Percentiles rank a stretch among this genome's conserved stretches.
Conservation (phyloP, 2,888 invertebrate species). For the Polydrusus tereticollis region DNA sequence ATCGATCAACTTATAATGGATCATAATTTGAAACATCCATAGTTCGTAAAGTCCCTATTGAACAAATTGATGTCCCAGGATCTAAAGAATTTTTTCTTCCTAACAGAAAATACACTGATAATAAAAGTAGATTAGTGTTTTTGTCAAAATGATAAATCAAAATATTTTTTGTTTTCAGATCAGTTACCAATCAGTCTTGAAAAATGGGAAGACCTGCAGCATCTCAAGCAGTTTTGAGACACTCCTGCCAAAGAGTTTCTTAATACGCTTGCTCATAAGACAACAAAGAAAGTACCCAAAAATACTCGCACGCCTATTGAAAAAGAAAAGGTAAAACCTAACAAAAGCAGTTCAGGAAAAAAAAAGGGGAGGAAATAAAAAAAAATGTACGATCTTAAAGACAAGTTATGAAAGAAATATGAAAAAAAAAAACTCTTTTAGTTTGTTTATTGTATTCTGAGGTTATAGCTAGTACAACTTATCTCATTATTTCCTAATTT, state of each 20-base stretch:
- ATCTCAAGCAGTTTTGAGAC: not conserved
- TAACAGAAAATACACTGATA: not conserved
- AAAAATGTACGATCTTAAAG: not conserved
- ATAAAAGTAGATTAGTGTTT: not conserved
- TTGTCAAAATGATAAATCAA: not conserved
- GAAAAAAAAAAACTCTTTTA: not conserved
- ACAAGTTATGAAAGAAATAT: not conserved
- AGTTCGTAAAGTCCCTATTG: slow-evolving; percentile 3
- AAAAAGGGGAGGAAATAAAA: not conserved
- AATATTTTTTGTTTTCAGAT: not conserved
- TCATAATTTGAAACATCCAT: slow-evolving; percentile 19
- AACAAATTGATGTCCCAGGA: not conserved
- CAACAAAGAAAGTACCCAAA: not conserved
- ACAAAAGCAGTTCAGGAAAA: not conserved
- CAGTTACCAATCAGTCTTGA: slow-evolving; percentile 4
- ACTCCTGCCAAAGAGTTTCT: slow-evolving; percentile 3
- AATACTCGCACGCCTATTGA: not conserved
- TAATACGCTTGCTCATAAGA: not conserved
- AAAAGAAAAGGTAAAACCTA: not conserved
- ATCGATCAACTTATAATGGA: slow-evolving; percentile 14
- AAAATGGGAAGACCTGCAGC: slow-evolving; percentile 6
- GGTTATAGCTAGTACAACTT: not conserved
- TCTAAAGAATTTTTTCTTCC: not conserved
- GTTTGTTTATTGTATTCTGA: not conserved
- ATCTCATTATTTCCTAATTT: not conserved